phyloP scores from a whole-genome alignment of 2,797 vertebrate genomes.

The Gymnoscopelus braueri region DNA sequence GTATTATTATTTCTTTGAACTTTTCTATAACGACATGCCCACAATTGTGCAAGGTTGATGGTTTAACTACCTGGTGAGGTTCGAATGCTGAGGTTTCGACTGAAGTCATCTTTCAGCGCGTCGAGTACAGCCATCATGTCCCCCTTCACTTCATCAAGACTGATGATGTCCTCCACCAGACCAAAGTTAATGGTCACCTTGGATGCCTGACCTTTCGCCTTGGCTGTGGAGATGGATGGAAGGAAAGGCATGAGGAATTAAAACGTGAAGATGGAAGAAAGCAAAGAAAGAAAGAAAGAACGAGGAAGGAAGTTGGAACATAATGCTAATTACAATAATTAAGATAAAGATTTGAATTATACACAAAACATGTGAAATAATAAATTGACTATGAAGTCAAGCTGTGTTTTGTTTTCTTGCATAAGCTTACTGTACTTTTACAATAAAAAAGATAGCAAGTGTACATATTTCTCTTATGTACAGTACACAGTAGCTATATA shows the following conservation, averaged over 20 bases:
- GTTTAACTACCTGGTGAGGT: conserved; percentile 86
- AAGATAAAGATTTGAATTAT: conserved; percentile 1
- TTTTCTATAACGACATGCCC: too few species aligned
- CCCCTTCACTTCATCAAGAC: conserved; percentile 84
- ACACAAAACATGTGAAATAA: conserved; percentile 47
- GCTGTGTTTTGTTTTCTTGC: too few species aligned
- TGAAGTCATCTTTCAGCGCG: conserved; percentile 91
- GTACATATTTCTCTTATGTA: too few species aligned
- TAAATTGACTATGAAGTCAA: not conserved
- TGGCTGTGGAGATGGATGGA: conserved; percentile 73
- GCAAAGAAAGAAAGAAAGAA: conserved; percentile 19
- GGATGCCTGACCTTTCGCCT: conserved; percentile 87
- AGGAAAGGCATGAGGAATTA: not conserved
- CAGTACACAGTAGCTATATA: too few species aligned
- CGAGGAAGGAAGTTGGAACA: too few species aligned
- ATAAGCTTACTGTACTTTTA: too few species aligned
- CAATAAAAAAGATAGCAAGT: too few species aligned
- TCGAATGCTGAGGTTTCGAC: conserved; percentile 89
- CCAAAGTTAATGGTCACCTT: conserved; percentile 89
- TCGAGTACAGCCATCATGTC: conserved; percentile 86
- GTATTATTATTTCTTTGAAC: too few species aligned
- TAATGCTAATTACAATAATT: too few species aligned
- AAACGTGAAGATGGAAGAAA: not conserved
- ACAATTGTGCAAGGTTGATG: not conserved
- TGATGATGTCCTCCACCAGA: conserved; percentile 93